Evolutionary conservation across 2,113 vertebrate species (phyloP).

Genomic region (Limanda limanda): DNA sequence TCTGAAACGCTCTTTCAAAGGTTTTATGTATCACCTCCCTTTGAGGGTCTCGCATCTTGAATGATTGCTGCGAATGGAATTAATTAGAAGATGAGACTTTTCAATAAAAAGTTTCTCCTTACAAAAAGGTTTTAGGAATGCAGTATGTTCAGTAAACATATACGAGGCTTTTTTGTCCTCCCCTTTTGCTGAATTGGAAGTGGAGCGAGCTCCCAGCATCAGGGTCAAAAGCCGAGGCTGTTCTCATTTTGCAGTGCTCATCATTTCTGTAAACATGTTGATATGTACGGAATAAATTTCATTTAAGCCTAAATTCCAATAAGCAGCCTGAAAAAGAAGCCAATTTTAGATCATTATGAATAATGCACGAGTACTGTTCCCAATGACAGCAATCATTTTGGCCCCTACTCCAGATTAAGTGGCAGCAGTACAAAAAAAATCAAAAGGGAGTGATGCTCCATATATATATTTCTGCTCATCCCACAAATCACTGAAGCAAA

Average conservation of each 20-base stretch:
- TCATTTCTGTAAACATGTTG: slow-evolving; percentile 78
- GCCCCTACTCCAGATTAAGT: slow-evolving; percentile 43
- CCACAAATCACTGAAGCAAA: slow-evolving; percentile 55
- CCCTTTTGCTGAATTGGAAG: slow-evolving; percentile 62
- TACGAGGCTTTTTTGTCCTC: slow-evolving; percentile 41
- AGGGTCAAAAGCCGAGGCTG: slow-evolving; percentile 61
- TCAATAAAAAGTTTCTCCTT: slow-evolving; percentile 74
- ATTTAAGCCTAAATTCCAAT: slow-evolving; percentile 47
- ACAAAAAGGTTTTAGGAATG: slow-evolving; percentile 77
- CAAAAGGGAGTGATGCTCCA: slow-evolving; percentile 22
- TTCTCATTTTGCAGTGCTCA: slow-evolving; percentile 67
- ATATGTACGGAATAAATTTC: slow-evolving; percentile 68
- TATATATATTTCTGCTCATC: slow-evolving; percentile 48
- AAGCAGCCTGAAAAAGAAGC: slow-evolving; percentile 57
- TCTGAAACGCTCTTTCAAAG: slow-evolving; percentile 59
- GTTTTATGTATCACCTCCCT: slow-evolving; percentile 39
- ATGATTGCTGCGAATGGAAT: slow-evolving; percentile 45
- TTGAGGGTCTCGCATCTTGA: slow-evolving; percentile 50
- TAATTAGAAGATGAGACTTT: slow-evolving; percentile 54
- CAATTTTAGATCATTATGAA: slow-evolving; percentile 40
- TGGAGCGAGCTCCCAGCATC: slow-evolving; percentile 58
- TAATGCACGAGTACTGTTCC: slow-evolving; percentile 35
- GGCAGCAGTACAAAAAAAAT: slow-evolving; percentile 39
- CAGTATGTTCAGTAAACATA: slow-evolving; percentile 78
- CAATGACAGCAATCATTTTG: slow-evolving; percentile 40